These are phyloP conservation scores for Pyralis farinalis DNA, from an alignment of 2,888 invertebrate species.

Conservation along the genomic window DNA sequence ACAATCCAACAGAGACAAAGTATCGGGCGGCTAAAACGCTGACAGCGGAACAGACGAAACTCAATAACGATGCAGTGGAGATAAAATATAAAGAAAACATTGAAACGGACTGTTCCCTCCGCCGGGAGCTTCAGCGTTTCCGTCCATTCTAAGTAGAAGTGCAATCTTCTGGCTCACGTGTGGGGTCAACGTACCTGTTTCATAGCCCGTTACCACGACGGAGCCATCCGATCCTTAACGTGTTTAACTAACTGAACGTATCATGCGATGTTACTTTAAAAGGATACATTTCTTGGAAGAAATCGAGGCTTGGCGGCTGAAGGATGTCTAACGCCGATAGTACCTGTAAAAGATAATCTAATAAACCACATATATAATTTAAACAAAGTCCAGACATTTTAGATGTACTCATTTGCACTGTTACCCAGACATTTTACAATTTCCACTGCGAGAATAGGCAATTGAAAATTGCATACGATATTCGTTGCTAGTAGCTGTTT, in stretches of 20 bases:
- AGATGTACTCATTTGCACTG: too few relatives aligned
- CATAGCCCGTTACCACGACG: constrained; percentile 35
- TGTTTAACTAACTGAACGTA: constrained; percentile 10
- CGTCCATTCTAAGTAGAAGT: constrained; percentile 34
- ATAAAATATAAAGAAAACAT: constrained; percentile 32
- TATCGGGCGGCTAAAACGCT: constrained; percentile 32
- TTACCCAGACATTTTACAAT: too few relatives aligned
- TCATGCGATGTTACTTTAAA: constrained; percentile 48
- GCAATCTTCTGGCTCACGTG: constrained; percentile 35
- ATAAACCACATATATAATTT: too few relatives aligned
- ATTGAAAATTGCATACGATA: too few relatives aligned
- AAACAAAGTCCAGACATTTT: too few relatives aligned
- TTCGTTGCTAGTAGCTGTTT: too few relatives aligned
- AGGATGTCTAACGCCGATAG: constrained; percentile 98
- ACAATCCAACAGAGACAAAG: constrained; percentile 39
- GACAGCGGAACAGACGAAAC: constrained; percentile 37
- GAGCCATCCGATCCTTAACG: constrained; percentile 24
- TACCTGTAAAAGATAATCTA: constrained; percentile 89
- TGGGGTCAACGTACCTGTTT: constrained; percentile 42
- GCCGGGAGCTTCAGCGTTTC: constrained; percentile 24
- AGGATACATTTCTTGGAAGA: constrained; percentile 99
- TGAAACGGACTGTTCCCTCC: constrained; percentile 22
- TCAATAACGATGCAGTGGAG: constrained; percentile 33
- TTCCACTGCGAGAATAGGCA: too few relatives aligned
- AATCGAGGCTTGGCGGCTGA: constrained; percentile 98